Base-by-base conservation (phyloP, 2,113 vertebrate species). In the Oenanthe melanoleuca region DNA sequence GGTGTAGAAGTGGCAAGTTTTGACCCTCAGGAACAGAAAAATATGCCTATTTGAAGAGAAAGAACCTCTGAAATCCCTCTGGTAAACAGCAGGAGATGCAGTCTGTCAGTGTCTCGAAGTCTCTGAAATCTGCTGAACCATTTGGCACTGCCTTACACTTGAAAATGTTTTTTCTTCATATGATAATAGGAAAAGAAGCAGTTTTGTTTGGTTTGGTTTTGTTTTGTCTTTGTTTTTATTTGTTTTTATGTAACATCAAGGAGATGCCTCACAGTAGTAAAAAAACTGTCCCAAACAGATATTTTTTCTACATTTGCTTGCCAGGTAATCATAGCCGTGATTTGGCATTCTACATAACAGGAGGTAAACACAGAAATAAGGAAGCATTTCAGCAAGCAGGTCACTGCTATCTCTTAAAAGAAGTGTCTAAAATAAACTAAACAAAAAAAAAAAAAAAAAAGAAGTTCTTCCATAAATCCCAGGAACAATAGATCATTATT, bases 401-500 rank as follows among this genome's bases (percentile, higher is more conserved):
- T 93, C 85, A 86, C 60, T 69, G 50, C 10, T 65, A 22, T 69
- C 24, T 78, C 37, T 87, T 90, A 93, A 59, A 45, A 83, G 21
- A 77, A 57, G 56, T 25, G 26, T 64, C 40, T 78, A 95, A 77
- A 78, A 63, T 37, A 89, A 44, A 16, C 59, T 23, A 5, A 22
- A 28, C 14, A 6, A 7, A 49, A 53, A 59, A 47, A 45, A 45
- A 6, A 7, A 49, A 53, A 59, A 47, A 45, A 45, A 45, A 45
- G 20, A 45, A 15, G 3, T 7, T 82, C 8, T 92, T 94, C 61
- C 86, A 50, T 84, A 69, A 92, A 63, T 38, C 33, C 25, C n/a
- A 79, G 59, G 88, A 96, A 97, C 95, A 98, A 96, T 96, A 93
- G 95, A 37, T 64, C 44, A 50, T 92, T 93, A 84, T 86, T 96